These are phyloP conservation scores for Microplitis demolitor DNA, from an alignment of 1,140 invertebrate genomes.

Conservation along the genomic window DNA sequence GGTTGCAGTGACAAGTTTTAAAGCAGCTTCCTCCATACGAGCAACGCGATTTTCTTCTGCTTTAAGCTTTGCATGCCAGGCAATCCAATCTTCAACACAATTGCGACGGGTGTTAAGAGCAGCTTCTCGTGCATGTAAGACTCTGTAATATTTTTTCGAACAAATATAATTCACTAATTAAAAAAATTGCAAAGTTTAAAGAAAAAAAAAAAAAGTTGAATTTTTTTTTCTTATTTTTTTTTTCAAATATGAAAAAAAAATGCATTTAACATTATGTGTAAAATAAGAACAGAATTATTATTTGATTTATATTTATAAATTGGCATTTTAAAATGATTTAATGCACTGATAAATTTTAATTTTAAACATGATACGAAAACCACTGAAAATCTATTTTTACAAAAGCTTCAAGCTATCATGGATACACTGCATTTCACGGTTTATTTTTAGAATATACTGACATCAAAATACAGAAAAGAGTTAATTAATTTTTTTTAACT, in stretches of 20 bases:
- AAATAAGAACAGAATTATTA: no score
- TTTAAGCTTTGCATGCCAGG: constrained; percentile 55
- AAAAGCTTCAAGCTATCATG: constrained; percentile 43
- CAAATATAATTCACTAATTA: neutral
- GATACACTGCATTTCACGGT: constrained; percentile 45
- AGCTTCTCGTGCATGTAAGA: constrained; percentile 55
- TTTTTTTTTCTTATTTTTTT: neutral
- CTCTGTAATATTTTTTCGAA: constrained; percentile 38
- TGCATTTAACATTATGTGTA: no score
- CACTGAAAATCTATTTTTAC: constrained; percentile 54
- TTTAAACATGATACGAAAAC: constrained; percentile 1
- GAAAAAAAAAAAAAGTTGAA: neutral
- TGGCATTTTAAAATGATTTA: no score
- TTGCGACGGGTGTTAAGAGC: constrained; percentile 55
- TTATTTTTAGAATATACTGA: constrained; percentile 51
- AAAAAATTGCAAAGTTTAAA: neutral
- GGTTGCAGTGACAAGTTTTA: constrained; percentile 54
- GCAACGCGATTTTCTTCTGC: constrained; percentile 55
- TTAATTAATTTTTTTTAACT: constrained; percentile 27
- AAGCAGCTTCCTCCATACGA: constrained; percentile 57
- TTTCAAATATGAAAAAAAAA: no score
- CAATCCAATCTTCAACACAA: constrained; percentile 59
- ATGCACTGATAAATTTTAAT: neutral
- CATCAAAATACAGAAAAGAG: constrained; percentile 18
- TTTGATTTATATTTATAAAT: no score